Conservation (phyloP, 2,797 vertebrate species). For the Eulemur albifrons region DNA sequence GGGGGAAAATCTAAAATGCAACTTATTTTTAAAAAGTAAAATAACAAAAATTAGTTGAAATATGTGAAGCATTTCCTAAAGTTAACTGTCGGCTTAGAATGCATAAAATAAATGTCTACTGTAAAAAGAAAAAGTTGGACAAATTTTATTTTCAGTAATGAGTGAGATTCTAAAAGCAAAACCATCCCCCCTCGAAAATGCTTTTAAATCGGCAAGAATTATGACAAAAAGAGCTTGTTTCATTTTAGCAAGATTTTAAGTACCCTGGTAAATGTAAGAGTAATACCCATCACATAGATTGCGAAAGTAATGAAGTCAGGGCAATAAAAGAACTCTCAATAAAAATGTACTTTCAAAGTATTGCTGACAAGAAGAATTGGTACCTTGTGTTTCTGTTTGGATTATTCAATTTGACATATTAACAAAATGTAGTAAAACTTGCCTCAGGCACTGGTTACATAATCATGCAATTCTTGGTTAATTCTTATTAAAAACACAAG, state of each 20-base stretch:
- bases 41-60: conserved; percentile 27
- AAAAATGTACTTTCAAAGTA: conserved; percentile 62
- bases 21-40: conserved; percentile 13
- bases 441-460: conserved; percentile 16
- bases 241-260: conserved; percentile 69
- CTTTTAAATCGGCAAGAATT: conserved; percentile 9
- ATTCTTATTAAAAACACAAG: conserved; percentile 58
- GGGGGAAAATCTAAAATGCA: background rate
- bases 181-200: background rate
- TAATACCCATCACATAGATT: conserved; percentile 48
- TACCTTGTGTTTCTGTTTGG: conserved; percentile 11
- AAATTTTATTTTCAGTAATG: conserved; percentile 58
- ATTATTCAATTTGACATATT: conserved; percentile 37
- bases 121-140: background rate
- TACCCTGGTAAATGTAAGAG: conserved; percentile 56
- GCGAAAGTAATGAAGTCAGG: conserved; percentile 52
- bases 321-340: conserved; percentile 56
- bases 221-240: conserved; percentile 48
- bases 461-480: conserved; percentile 27
- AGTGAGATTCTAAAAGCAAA: conserved; percentile 33
- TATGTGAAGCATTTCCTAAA: conserved; percentile 25
- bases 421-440: conserved; percentile 53
- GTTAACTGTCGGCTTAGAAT: background rate
- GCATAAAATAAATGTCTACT: conserved; percentile 19
- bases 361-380: conserved; percentile 41